These are phyloP conservation scores for Turritopsis dohrnii DNA, from an alignment of 30 jellyfish, hydroid and myxozoan species.

Conservation along the genomic window DNA sequence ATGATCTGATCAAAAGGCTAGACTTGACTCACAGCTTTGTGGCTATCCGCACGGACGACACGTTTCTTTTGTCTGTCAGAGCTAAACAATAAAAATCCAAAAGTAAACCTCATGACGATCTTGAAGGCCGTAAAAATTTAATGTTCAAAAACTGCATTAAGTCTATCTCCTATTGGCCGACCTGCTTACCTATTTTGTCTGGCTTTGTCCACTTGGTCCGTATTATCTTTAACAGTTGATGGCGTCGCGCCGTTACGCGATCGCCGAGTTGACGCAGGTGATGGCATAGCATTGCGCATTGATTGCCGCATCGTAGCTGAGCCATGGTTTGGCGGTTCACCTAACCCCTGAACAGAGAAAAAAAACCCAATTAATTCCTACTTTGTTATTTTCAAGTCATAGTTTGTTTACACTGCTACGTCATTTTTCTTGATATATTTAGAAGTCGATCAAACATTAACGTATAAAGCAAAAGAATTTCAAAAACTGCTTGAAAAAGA, in stretches of 20 bases:
- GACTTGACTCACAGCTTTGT: neutral
- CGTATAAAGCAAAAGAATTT: no score
- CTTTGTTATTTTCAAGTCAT: no score
- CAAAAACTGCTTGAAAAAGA: no score
- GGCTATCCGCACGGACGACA: neutral
- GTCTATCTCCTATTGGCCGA: no score
- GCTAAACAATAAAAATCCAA: neutral
- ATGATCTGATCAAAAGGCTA: neutral
- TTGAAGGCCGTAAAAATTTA: no score
- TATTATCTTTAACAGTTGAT: neutral
- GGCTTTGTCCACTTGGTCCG: neutral
- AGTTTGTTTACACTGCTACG: neutral
- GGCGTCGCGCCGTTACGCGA: constrained; percentile 9
- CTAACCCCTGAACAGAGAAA: constrained; percentile 47
- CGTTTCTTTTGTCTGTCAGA: neutral
- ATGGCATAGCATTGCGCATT: constrained; percentile 5
- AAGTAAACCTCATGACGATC: no score
- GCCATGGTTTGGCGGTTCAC: constrained; percentile 62
- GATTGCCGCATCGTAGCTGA: constrained; percentile 5
- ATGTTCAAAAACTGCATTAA: no score
- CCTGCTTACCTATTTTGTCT: neutral
- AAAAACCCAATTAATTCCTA: neutral
- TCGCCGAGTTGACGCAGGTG: constrained; percentile 6
- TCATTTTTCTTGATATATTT: no score
- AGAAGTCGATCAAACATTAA: no score